Conservation (phyloP, 2,888 invertebrate genomes). For the Parnassius mnemosyne region DNA sequence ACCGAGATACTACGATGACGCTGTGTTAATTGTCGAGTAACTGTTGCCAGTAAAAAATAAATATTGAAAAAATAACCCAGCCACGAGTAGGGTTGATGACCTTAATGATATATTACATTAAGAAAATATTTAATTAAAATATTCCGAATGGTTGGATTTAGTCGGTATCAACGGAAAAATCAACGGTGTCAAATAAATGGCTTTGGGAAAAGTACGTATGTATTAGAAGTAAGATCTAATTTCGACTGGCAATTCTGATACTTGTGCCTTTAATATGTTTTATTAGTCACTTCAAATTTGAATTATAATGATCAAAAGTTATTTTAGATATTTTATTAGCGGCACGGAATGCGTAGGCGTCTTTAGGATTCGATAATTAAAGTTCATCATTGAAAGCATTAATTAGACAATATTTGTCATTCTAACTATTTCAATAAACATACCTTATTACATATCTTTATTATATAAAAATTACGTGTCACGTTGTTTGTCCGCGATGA, state of each 20-base stretch:
- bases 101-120: conserved; percentile 4
- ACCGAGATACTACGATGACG: no score
- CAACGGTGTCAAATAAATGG: not conserved
- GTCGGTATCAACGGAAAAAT: conserved; percentile 10
- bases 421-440: no score
- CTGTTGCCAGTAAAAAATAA: no score
- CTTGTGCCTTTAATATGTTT: conserved; percentile 3
- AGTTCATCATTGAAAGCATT: conserved; percentile 24
- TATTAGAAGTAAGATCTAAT: not conserved
- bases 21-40: no score
- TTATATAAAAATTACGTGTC: no score
- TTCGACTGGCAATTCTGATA: conserved; percentile 4
- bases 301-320: conserved; percentile 12
- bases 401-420: conserved; percentile 13
- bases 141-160: conserved; percentile 18
- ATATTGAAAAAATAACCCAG: not conserved
- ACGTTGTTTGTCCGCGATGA: no score
- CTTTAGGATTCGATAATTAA: conserved; percentile 23
- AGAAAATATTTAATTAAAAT: conserved; percentile 24
- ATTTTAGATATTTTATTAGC: conserved; percentile 19
- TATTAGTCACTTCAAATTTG: conserved; percentile 9
- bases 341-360: conserved; percentile 24
- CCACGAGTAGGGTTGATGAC: conserved; percentile 4
- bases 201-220: not conserved
- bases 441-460: no score